Evolutionary conservation across 2,888 invertebrate genomes (phyloP).

Genomic region (Caenorhabditis sp.): DNA sequence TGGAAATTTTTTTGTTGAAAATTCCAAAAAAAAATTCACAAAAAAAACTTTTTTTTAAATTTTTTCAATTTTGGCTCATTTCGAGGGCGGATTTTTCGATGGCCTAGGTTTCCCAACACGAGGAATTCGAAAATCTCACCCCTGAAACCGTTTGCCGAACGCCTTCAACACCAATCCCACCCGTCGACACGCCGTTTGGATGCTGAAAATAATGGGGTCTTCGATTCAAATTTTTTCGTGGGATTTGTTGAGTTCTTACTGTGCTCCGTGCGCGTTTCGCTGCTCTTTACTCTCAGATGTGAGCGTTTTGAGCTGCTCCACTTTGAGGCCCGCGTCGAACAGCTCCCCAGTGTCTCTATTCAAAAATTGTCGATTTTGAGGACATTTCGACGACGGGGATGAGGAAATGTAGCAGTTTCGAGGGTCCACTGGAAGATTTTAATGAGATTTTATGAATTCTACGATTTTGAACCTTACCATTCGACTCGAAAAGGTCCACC

Average conservation of each 20-base stretch:
- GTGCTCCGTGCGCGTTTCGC: not conserved
- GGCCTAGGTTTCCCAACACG: too few species aligned
- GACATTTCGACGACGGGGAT: too few species aligned
- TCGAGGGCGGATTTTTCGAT: too few species aligned
- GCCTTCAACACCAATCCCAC: conserved; percentile 26
- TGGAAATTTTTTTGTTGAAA: too few species aligned
- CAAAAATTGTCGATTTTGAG: not conserved
- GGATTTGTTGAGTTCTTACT: conserved; percentile 2
- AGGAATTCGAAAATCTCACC: not conserved
- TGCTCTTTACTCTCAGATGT: not conserved
- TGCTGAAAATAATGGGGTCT: conserved; percentile 13
- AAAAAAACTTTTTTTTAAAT: too few species aligned
- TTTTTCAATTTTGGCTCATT: too few species aligned
- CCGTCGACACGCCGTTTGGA: conserved; percentile 27
- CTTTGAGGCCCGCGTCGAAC: conserved; percentile 45
- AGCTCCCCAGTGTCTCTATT: conserved; percentile 32
- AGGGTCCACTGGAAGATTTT: conserved; percentile 45
- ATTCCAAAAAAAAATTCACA: too few species aligned
- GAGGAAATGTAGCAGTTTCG: conserved; percentile 22
- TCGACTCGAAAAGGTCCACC: conserved; percentile 22
- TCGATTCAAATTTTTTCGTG: not conserved
- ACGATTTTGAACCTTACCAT: conserved; percentile 37
- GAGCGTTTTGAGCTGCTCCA: conserved; percentile 28
- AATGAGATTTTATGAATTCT: too few species aligned
- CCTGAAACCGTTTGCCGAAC: conserved; percentile 35